Percentiles rank a stretch among this genome's conserved stretches.
Conservation (phyloP, 2,797 vertebrate species). For the Notoglanidium macrostoma region DNA sequence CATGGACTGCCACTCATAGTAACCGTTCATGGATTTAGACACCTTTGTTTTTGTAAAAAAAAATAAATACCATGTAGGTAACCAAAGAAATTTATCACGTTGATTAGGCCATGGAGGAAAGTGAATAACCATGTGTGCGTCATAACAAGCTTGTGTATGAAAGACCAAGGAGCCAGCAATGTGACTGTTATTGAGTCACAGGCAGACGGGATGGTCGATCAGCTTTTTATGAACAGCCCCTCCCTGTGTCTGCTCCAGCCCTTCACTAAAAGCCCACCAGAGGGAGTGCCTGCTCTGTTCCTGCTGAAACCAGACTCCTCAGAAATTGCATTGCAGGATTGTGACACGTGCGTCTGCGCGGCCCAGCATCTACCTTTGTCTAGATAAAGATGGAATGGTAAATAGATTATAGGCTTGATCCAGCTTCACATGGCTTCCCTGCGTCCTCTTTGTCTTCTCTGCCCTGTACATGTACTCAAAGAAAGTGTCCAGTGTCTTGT, state of each 20-base stretch:
- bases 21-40: neutral
- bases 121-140: neutral
- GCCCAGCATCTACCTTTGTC: slow-evolving; percentile 23
- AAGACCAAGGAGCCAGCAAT: slow-evolving; percentile 17
- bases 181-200: slow-evolving; percentile 18
- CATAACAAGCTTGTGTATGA: slow-evolving; percentile 41
- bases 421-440: neutral
- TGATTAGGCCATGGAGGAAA: neutral
- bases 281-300: slow-evolving; percentile 24
- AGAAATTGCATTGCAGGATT: neutral
- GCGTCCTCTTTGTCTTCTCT: neutral
- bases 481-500: neutral
- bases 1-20: neutral
- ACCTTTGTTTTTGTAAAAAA: neutral
- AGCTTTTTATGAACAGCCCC: neutral
- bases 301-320: neutral
- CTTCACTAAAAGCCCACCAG: slow-evolving; percentile 27
- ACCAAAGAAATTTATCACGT: neutral
- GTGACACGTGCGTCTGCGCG: neutral
- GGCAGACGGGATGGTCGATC: slow-evolving; percentile 13
- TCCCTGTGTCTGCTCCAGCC: neutral
- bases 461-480: neutral
- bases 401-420: slow-evolving; percentile 10
- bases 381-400: slow-evolving; percentile 6
- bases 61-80: neutral